Evolutionary conservation across 1,140 invertebrate species (phyloP), one percentile per base, ranked within the genome.

Genomic region (Diachasmimorpha longicaudata): DNA sequence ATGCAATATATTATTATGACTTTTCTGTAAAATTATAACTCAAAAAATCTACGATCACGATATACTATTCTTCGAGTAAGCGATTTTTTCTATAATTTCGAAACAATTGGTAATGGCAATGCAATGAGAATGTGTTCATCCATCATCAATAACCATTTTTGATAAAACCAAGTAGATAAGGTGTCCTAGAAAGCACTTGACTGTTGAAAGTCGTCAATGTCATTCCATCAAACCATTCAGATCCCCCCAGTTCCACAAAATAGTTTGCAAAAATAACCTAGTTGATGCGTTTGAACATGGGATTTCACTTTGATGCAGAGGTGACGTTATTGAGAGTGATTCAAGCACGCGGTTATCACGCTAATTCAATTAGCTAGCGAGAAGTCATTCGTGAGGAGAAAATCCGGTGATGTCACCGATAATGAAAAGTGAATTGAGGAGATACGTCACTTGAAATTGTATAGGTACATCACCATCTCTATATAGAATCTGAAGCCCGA

Each of bases 281-380:
- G 8, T 5, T 25, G 9, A 31, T 71, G 21, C 16, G 13, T 31
- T 48, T 21, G 10, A 69, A 69, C 13, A 21, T 6, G 4, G n/a
- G 25, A 19, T 74, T 74, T 44, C 10, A 19, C 39, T 42, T 42
- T 9, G 39, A 42, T 42, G 39, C 11, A 42, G 39, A 42, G 39
- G 39, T 3, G 9, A 42, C 39, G 39, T 1, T 42, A 42, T 10
- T 42, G 39, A 10, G 39, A 67, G 19, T 42, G 36, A 74, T 68
- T n/a, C 23, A 31, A 21, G 14, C 70, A 76, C 75, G 75, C 66
- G 44, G 39, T 55, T 21, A 72, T 72, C 75, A 72, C 75, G 70
- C 25, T 69, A 76, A 72, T 68, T 67, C 42, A 76, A 76, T 76
- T 76, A 72, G 23, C 58, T 31, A 10, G 58, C 23, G 19, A 13